phyloP scores from a whole-genome alignment of 1,140 invertebrate genomes.

The Hylaeus volcanicus region DNA sequence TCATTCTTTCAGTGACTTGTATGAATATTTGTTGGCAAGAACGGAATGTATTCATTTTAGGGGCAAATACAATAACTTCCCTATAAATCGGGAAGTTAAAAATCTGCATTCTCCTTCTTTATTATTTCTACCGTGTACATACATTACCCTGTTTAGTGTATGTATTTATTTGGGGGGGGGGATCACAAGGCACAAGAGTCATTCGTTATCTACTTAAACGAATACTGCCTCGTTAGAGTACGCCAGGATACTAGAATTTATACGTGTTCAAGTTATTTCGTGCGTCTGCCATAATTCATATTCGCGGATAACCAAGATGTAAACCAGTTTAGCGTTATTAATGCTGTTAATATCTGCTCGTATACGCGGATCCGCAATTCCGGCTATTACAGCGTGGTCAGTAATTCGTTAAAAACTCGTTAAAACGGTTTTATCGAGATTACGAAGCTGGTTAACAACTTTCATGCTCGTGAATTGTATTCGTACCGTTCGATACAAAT shows the following conservation, averaged over 20 bases:
- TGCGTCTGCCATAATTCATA: constrained; percentile 9
- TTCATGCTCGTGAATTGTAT: constrained; percentile 20
- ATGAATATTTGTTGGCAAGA: too few species aligned
- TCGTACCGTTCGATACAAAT: background rate
- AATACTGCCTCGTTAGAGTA: background rate
- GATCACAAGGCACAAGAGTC: background rate
- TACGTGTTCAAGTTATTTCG: background rate
- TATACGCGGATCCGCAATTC: background rate
- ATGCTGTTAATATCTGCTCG: constrained; percentile 16
- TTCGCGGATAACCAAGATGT: constrained; percentile 2
- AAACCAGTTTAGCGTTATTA: constrained; percentile 8
- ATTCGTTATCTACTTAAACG: background rate
- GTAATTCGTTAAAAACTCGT: background rate
- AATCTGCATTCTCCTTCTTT: too few species aligned
- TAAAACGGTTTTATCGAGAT: constrained; percentile 24
- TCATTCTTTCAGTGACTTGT: too few species aligned
- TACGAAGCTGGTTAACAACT: constrained; percentile 27
- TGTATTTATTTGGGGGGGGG: too few species aligned
- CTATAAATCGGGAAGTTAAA: too few species aligned
- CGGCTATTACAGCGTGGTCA: background rate
- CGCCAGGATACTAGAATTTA: background rate
- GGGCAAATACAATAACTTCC: too few species aligned
- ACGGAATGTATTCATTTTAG: too few species aligned
- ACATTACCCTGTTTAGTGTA: too few species aligned
- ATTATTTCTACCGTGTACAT: too few species aligned